Base-by-base conservation (phyloP, 2,113 vertebrate genomes). In the Oenanthe melanoleuca region DNA sequence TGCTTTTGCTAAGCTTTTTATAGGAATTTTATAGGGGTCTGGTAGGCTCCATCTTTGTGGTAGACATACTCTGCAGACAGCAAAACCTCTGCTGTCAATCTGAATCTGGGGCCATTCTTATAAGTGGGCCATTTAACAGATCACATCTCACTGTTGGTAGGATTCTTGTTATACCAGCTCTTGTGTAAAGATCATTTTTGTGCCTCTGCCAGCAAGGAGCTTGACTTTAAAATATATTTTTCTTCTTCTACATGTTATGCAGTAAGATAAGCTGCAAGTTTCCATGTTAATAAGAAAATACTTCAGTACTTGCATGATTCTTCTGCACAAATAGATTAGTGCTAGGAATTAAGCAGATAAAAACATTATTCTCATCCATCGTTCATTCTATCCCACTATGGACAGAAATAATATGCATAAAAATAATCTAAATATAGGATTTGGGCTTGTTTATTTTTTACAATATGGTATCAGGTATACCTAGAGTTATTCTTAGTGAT, bases 31-130 rank as follows among this genome's bases (percentile, higher is more conserved):
- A 42, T 42, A 55, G 12, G 19, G 13, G 26, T 75, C 22, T 75
- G 67, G 25, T 8, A 45, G 53, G 11, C 12, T 59, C 28, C 2
- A 4, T n/a, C 53, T 57, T 57, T 29, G 14, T 31, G 40, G 29
- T 0, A 47, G 34, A n/a, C 1, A 0, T 9, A 14, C 12, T 29
- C 37, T 44, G 31, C 33, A 63, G 28, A 57, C 9, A 53, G 24
- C 21, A 66, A 66, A 93, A 66, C 7, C 14, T 61, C 26, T 55
- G 31, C 14, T 33, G 59, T 67, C 44, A 37, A 3, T 14, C 21
- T 60, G 23, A 67, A 42, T 18, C 29, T 13, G 22, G 18, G 28
- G 17, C 31, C n/a, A 7, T 55, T 63, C 47, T 60, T 14, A 4
- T 3, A 59, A 80, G 31, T 8, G 13, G 11, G 29, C 9, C 17